Conservation (phyloP, 2,888 invertebrate genomes). For the Rosalia funebris region DNA sequence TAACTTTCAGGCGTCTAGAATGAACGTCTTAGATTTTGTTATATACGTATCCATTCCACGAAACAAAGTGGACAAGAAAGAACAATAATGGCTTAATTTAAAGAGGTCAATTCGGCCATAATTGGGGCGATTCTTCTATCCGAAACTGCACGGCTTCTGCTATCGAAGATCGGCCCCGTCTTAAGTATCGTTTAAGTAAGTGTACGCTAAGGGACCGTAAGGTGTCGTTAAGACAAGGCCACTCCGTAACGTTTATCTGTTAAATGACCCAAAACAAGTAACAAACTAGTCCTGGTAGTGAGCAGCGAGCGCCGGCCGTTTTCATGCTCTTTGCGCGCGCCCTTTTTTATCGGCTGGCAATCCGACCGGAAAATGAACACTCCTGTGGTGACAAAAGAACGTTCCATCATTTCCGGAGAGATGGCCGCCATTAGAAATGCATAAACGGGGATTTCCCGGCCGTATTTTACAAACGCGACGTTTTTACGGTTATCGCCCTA, state of each 20-base stretch:
- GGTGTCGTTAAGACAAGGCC: conserved; percentile 63
- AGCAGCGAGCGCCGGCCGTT: conserved; percentile 51
- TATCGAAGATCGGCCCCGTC: conserved; percentile 33
- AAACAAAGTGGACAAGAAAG: too few species aligned
- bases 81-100: too few species aligned
- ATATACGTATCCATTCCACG: too few species aligned
- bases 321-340: conserved; percentile 63
- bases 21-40: too few species aligned
- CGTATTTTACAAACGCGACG: conserved; percentile 53
- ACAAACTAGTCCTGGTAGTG: conserved; percentile 57
- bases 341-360: conserved; percentile 64
- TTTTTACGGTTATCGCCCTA: conserved; percentile 54
- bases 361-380: conserved; percentile 67
- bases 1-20: too few species aligned
- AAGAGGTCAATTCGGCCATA: too few species aligned
- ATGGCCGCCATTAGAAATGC: conserved; percentile 63
- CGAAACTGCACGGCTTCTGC: conserved; percentile 28
- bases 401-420: conserved; percentile 65
- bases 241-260: conserved; percentile 62
- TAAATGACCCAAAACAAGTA: conserved; percentile 61
- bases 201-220: conserved; percentile 52
- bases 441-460: conserved; percentile 59
- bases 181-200: conserved; percentile 44
- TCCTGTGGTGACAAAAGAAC: conserved; percentile 66
- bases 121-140: too few species aligned